Evolutionary conservation across 2,888 invertebrate genomes (phyloP).

Genomic region (Argynnis bischoffii): DNA sequence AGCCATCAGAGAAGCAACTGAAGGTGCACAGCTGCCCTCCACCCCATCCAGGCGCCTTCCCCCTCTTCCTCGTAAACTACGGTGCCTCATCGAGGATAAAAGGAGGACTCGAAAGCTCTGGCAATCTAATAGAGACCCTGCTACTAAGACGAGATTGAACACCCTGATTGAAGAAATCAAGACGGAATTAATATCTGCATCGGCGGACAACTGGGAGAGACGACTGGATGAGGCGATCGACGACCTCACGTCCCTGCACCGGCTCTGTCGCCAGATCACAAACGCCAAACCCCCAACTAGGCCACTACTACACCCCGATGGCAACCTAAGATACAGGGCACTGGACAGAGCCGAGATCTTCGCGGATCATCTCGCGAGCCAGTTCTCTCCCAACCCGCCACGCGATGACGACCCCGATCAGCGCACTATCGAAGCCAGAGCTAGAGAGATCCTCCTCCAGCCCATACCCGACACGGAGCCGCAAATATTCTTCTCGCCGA

Average conservation of each 20-base stretch:
- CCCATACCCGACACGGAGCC: too few species aligned
- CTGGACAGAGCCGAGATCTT: constrained; percentile 34
- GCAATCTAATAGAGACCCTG: background rate
- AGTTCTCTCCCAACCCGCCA: constrained; percentile 6
- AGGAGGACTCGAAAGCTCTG: too few species aligned
- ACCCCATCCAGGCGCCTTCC: too few species aligned
- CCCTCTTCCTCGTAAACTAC: too few species aligned
- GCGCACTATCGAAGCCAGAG: background rate
- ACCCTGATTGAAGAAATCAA: background rate
- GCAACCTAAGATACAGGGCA: constrained; percentile 22
- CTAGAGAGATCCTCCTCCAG: constrained; percentile 1
- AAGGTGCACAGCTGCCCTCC: too few species aligned
- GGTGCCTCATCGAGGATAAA: too few species aligned
- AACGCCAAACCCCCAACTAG: background rate
- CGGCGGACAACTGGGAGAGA: background rate
- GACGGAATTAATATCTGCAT: too few species aligned
- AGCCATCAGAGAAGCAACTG: too few species aligned
- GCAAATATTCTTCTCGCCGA: constrained; percentile 30
- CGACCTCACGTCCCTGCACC: background rate
- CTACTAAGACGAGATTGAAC: background rate
- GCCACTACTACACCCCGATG: constrained; percentile 19
- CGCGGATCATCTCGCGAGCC: constrained; percentile 27
- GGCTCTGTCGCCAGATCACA: background rate
- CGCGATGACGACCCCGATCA: background rate
- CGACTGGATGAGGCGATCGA: background rate